Conservation (phyloP, 2,113 vertebrate species). For the Bubo blakistoni region DNA sequence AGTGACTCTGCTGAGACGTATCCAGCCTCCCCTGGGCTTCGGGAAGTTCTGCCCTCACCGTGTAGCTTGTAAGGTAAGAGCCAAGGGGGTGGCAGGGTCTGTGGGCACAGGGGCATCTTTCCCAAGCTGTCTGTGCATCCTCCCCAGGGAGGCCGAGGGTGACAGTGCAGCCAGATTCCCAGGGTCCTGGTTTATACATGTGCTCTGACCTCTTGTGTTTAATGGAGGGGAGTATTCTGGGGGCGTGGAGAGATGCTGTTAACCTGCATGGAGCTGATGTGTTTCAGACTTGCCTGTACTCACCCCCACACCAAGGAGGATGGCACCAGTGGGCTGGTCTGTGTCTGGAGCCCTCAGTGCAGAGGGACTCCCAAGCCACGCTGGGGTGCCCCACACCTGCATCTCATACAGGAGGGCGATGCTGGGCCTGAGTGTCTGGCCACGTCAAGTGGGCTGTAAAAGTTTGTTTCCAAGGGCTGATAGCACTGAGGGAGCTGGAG, state of each 20-base stretch:
- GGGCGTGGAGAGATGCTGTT: not conserved
- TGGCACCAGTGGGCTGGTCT: not conserved
- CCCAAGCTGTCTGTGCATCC: not conserved
- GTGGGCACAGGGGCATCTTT: not conserved
- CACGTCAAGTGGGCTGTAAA: not conserved
- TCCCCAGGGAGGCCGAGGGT: not conserved
- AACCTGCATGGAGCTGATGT: not conserved
- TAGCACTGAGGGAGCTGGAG: not conserved
- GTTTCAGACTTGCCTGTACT: not conserved
- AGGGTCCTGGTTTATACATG: not conserved
- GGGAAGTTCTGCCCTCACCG: slow-evolving; percentile 98
- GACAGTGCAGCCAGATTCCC: not conserved
- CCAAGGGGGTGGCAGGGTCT: not conserved
- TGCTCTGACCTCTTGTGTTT: not conserved
- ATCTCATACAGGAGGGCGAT: not conserved
- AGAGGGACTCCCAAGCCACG: not conserved
- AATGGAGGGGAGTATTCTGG: not conserved
- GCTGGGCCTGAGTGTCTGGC: not conserved
- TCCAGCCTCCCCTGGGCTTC: slow-evolving; percentile 95
- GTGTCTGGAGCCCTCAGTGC: not conserved
- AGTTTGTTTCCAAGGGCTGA: not conserved
- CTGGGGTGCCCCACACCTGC: not conserved
- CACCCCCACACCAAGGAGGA: rapidly evolving
- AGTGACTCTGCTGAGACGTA: slow-evolving; percentile 90
- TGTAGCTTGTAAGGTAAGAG: slow-evolving; percentile 90